Evolutionary conservation across 2,113 vertebrate genomes (phyloP).

Genomic region (Thomomys bottae): DNA sequence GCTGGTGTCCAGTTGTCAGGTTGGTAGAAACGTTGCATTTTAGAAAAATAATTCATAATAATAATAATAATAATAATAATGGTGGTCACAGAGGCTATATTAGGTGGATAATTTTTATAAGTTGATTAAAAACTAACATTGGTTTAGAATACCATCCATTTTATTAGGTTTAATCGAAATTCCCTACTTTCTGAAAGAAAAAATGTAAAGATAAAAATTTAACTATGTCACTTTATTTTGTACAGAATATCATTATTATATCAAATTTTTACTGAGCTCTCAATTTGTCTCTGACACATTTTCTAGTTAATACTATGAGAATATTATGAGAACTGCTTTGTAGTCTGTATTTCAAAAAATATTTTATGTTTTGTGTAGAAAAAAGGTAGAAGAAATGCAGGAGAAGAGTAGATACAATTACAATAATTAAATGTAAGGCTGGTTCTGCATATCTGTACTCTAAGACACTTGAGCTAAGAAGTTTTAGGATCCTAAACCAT

Average conservation of each 20-base stretch:
- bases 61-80: neutral
- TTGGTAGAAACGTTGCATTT: conserved; percentile 66
- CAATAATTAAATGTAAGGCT: conserved; percentile 25
- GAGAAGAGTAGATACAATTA: neutral
- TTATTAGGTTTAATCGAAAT: conserved; percentile 12
- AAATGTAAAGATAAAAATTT: conserved; percentile 2
- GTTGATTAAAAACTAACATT: conserved; percentile 9
- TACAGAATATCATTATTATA: neutral
- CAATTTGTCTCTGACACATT: neutral
- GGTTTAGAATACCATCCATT: conserved; percentile 2
- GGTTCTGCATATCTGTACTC: too few relatives aligned
- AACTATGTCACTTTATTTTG: conserved; percentile 19
- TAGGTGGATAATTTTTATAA: conserved; percentile 7
- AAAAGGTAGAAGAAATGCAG: neutral
- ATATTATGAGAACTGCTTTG: neutral
- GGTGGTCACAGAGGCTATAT: neutral
- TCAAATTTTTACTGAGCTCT: neutral
- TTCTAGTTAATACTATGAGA: neutral
- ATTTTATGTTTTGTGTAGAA: neutral
- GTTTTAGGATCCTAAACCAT: too few relatives aligned
- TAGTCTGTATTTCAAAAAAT: neutral
- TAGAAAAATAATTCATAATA: neutral
- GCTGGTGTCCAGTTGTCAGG: conserved; percentile 92
- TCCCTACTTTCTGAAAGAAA: neutral
- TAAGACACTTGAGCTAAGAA: too few relatives aligned